Evolutionary conservation across 2,797 vertebrate species (phyloP), one percentile per base, ranked within the genome.

Genomic region (Steatocranus sp.): DNA sequence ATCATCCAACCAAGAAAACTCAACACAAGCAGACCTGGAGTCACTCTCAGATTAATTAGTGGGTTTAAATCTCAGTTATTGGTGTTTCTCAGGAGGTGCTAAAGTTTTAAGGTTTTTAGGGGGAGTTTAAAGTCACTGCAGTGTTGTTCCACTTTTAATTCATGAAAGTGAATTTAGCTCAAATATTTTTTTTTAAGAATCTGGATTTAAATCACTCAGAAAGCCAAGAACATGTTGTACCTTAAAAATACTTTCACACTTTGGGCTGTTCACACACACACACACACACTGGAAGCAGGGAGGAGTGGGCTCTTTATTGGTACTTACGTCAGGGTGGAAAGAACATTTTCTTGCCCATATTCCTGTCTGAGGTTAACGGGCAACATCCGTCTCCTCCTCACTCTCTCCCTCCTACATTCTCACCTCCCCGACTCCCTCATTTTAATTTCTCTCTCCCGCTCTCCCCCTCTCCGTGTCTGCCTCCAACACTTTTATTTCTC

Each of bases 291-390:
- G 18, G 82, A 66, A 83, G 49, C 74, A 78, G 82, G 76, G 88
- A 89, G 85, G 86, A 81, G 80, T 84, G 87, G 86, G 81, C 73
- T 87, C 87, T 95, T 95, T 95, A 95, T 93, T 94, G 89, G 89
- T 82, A 53, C 90, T 95, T 92, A 93, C 91, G 89, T 94, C 94
- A 94, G 89, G 58, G 78, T 95, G 95, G 94, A 96, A 95, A 95
- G 92, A 96, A 94, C 87, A 92, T 83, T 88, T 92, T 87, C 87
- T 84, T 92, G 92, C 92, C 92, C 93, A 93, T 94, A 89, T 94
- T 93, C 86, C 93, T 92, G 92, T 91, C 91, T 91, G 91, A 93
- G 90, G 88, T 95, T 93, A 95, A 91, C 87, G 43, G 87, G 87
- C 94, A 93, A 85, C 89, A 93, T 94, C 89, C 43, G 76, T 93